These are phyloP conservation scores for Mechanitis mazaeus DNA, from an alignment of 2,888 invertebrate genomes.

Conservation along the genomic window DNA sequence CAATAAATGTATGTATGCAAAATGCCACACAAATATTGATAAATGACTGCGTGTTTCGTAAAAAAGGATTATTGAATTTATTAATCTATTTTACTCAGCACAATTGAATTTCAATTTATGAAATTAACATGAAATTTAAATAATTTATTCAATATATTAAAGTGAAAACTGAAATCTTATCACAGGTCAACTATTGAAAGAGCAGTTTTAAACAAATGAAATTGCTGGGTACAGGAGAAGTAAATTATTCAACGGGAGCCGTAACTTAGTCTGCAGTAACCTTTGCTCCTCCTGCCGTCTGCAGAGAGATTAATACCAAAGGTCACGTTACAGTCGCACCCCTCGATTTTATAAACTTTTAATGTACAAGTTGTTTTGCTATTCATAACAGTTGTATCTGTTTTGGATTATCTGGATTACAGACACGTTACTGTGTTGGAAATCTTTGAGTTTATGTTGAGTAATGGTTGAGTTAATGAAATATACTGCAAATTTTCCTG, in stretches of 20 bases:
- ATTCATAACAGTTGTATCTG: slow-evolving; percentile 10
- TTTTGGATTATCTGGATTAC: slow-evolving; percentile 6
- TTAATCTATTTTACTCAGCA: no score
- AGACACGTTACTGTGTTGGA: not conserved
- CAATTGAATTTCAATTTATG: no score
- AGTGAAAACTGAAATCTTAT: not conserved
- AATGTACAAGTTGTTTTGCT: slow-evolving; percentile 15
- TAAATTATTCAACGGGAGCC: slow-evolving; percentile 43
- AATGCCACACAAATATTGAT: not conserved
- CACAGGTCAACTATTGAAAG: slow-evolving; percentile 4
- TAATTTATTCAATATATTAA: no score
- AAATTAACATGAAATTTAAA: no score
- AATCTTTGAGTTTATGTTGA: slow-evolving; percentile 11
- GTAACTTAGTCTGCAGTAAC: slow-evolving; percentile 29
- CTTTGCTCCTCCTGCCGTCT: slow-evolving; percentile 32
- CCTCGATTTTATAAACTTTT: slow-evolving; percentile 19
- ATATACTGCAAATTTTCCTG: slow-evolving; percentile 3
- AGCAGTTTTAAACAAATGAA: slow-evolving; percentile 13
- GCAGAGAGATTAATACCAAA: slow-evolving; percentile 46
- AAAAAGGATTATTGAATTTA: no score
- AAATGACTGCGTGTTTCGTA: no score
- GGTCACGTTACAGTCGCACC: slow-evolving; percentile 36
- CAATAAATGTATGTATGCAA: slow-evolving; percentile 1
- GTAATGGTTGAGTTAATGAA: no score
- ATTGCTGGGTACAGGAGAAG: slow-evolving; percentile 16